phyloP scores from a whole-genome alignment of 2,113 vertebrate genomes.

The Micronisus gabar region DNA sequence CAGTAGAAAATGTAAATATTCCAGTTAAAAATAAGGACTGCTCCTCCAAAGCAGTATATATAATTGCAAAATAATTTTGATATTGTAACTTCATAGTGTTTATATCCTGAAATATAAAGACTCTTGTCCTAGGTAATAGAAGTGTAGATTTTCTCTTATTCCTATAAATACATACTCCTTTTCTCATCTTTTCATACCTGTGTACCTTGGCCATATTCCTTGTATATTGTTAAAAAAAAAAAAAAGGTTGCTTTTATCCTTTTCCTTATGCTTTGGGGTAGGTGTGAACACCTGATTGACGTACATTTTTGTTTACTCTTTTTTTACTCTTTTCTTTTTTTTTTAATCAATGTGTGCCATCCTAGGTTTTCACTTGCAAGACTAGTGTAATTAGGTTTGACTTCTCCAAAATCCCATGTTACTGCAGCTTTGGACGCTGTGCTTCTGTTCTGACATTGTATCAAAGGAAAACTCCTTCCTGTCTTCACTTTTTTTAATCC shows the following conservation, averaged over 20 bases:
- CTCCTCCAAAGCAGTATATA: not conserved
- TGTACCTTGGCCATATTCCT: not conserved
- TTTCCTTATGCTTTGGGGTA: not conserved
- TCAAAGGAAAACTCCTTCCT: not conserved
- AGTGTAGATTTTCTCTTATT: not conserved
- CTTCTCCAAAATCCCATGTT: not conserved
- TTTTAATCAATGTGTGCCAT: not conserved
- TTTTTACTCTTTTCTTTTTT: too few relatives aligned
- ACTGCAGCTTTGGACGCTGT: not conserved
- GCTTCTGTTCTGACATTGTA: not conserved
- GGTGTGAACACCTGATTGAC: not conserved
- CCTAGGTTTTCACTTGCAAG: not conserved
- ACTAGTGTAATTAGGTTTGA: not conserved
- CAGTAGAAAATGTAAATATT: not conserved
- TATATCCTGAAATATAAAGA: not conserved
- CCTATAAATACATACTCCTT: not conserved
- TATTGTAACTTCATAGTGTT: not conserved
- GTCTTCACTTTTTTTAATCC: not conserved
- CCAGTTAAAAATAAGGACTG: not conserved
- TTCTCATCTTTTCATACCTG: not conserved
- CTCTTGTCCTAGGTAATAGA: not conserved
- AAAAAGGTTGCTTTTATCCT: not conserved
- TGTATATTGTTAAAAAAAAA: not conserved
- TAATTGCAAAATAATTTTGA: rapidly evolving
- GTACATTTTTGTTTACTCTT: not conserved